Base-by-base conservation (phyloP, 2,888 invertebrate species). In the Eristalinus sepulchralis region DNA sequence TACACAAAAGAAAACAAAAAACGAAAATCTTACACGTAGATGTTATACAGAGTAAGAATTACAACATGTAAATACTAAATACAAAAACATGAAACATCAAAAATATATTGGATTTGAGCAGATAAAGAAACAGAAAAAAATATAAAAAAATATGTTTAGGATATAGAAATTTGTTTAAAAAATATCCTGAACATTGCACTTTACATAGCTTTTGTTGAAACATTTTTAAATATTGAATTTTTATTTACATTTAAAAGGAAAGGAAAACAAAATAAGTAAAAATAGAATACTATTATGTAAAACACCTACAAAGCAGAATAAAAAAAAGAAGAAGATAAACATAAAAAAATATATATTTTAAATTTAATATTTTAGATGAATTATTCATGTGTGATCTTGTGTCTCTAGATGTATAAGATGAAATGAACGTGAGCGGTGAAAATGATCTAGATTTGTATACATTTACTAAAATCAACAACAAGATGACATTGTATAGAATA, bases 141-240 rank as follows among this genome's bases (percentile, higher is more conserved):
- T 68, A 64, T 39, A 67, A 75, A 66, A 63, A 70, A 73, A 82
- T 34, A 80, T 76, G 86, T 86, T 87, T 72, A 87, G 89, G 89
- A 89, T 89, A 89, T 89, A 89, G 88, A 88, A 88, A 90, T 90
- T 90, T 90, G 89, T 90, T 90, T 88, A 89, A 89, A 89, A 88
- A 89, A 90, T 90, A 89, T 90, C 88, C 89, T 89, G 85, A 89
- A 77, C 80, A 36, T 82, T 47, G 59, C 70, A 68, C 77, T 73
- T 27, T 81, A 68, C 72, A 24, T 68, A 78, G 77, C 47, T 73
- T 85, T 85, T 77, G 73, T 82, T 72, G 27, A 34, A 53, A 36
- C 62, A 57, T 71, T 80, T 63, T 63, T 60, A n/a, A 27, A 27
- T 27, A 62, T 78, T 64, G 57, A 9, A 73, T 66, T 83, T 75